Conservation (phyloP, 2,797 vertebrate species). For the Siniperca scherzeri region DNA sequence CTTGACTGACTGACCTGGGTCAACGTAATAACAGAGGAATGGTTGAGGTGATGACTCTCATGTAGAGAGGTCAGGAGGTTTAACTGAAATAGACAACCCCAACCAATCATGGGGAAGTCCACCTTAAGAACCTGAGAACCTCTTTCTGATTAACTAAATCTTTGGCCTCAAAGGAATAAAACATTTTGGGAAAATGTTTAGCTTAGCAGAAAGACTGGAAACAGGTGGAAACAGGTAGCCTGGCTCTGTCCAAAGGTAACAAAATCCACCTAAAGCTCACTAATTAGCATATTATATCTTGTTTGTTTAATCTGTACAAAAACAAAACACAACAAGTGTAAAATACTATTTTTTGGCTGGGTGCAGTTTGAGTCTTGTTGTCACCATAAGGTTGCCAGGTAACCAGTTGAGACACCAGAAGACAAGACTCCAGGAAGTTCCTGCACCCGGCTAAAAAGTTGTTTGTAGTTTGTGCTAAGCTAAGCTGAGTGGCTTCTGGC, state of each 20-base stretch:
- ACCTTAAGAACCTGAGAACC: conserved; percentile 20
- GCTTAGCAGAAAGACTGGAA: background rate
- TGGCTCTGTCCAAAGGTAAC: background rate
- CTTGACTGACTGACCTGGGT: conserved; percentile 63
- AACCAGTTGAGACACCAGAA: background rate
- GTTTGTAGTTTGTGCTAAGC: conserved; percentile 3
- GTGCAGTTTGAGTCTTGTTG: background rate
- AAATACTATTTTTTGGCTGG: background rate
- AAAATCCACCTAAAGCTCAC: background rate
- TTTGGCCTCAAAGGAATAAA: background rate
- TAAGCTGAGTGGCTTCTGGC: background rate
- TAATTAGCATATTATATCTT: background rate
- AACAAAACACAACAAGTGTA: background rate
- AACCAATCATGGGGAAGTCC: conserved; percentile 29
- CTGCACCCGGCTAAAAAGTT: background rate
- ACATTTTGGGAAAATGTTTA: conserved; percentile 2
- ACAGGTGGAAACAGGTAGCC: background rate
- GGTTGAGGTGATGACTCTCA: conserved; percentile 56
- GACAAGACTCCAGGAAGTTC: background rate
- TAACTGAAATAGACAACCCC: conserved; percentile 54
- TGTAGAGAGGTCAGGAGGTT: conserved; percentile 45
- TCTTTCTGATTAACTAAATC: background rate
- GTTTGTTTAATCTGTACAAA: conserved; percentile 7
- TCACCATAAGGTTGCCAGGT: background rate
- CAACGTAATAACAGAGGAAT: conserved; percentile 74